A percentile compares a stretch with the other conserved stretches of the same genome.
Evolutionary conservation across 2,113 vertebrate genomes (phyloP).

Genomic region (Herpetotheres cachinnans): DNA sequence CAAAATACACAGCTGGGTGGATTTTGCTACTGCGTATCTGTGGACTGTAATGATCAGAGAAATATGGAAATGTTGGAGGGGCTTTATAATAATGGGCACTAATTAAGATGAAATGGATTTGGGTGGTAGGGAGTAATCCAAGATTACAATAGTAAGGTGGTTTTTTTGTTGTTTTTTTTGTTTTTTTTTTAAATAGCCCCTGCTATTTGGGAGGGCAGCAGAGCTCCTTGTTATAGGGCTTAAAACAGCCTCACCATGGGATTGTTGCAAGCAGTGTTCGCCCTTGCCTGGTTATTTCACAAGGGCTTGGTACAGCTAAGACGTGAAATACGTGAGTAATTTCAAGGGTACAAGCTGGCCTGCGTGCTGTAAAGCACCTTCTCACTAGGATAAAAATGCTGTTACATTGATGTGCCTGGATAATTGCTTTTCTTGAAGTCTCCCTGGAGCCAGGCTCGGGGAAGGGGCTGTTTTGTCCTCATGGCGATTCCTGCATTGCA

Average conservation of each 20-base stretch:
- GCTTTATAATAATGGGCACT: neutral
- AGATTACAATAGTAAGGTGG: neutral
- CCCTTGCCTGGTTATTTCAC: neutral
- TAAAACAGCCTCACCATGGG: neutral
- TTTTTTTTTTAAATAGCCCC: neutral
- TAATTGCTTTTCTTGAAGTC: neutral
- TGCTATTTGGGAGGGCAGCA: neutral
- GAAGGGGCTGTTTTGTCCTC: neutral
- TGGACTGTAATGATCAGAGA: neutral
- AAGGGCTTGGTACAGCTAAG: neutral
- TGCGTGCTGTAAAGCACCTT: neutral
- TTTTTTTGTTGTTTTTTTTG: too few species aligned
- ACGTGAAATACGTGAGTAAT: neutral
- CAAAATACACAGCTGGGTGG: conserved; percentile 12
- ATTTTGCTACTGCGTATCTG: neutral
- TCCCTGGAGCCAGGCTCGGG: neutral
- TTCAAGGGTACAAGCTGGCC: neutral
- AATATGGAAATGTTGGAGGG: neutral
- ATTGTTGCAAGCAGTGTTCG: rapidly evolving
- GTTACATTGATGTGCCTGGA: neutral
- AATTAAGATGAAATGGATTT: conserved; percentile 34
- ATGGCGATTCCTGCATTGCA: rapidly evolving
- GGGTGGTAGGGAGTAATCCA: conserved; percentile 25
- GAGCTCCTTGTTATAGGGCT: neutral
- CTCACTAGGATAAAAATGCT: neutral